Evolutionary conservation across 1,140 invertebrate species (phyloP), one percentile per base, ranked within the genome.

Genomic region (Euwallacea fornicatus): DNA sequence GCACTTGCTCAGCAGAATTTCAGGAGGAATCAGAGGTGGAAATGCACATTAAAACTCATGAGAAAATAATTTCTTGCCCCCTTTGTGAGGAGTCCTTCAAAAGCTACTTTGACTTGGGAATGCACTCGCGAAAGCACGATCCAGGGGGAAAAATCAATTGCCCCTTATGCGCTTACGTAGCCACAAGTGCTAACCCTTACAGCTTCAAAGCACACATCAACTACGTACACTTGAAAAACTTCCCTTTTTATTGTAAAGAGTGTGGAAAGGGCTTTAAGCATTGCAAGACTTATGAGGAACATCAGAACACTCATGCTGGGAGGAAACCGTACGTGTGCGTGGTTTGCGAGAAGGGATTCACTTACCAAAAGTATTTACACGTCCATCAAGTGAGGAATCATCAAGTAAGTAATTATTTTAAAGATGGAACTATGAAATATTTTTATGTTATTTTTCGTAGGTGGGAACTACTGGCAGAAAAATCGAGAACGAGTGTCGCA

Each of bases 331-430:
- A 87, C 73, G 81, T 81, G 16, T 91, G 90, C 74, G 84, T 86
- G 47, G 82, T 87, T 2, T 91, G 89, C 75, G 82, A 84, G 2
- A 86, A 86, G 60, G 81, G 82, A 0, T 90, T 69, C 59, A 60
- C 66, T 10, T 72, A 70, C 69, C 87, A 79, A 79, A 87, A 82
- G 80, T 79, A 71, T 78, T 78, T 55, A 77, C 76, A 54, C 78
- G 81, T 42, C 13, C 82, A 16, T 69, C 82, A 50, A 78, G 83
- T 15, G 74, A 75, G 54, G 83, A 83, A 82, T 78, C 88, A 79
- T 69, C 80, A 79, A 7, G 83, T 69, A 21, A 61, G 58, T n/a
- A 42, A 73, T 47, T 84, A 82, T 72, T 83, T 83, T 64, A 79
- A 80, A 55, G 80, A 82, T 76, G 10, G 7, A 50, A 7, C 33